These are phyloP conservation scores for Ridgeia piscesae DNA, from an alignment of 1,140 invertebrate species.

Conservation along the genomic window DNA sequence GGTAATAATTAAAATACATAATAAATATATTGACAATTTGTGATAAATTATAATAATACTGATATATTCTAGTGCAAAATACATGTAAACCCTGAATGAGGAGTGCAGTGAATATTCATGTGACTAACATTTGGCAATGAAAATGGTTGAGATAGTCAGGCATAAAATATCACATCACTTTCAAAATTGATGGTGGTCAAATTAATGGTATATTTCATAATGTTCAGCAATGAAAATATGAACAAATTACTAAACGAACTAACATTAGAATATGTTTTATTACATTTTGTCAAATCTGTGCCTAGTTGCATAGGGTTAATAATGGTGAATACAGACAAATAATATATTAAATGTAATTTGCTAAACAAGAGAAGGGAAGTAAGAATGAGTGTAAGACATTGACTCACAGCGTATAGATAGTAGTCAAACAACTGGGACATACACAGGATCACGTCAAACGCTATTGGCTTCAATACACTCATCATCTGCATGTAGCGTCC, in stretches of 20 bases:
- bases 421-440: conserved; percentile 95
- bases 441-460: conserved; percentile 84
- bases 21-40: too few species aligned
- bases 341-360: neutral
- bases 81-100: neutral
- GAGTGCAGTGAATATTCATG: neutral
- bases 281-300: neutral
- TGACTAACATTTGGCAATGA: neutral
- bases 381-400: neutral
- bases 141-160: neutral
- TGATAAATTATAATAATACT: too few species aligned
- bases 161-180: neutral
- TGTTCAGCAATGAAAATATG: neutral
- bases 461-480: conserved; percentile 83
- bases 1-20: neutral
- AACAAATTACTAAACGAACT: neutral
- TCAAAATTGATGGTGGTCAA: neutral
- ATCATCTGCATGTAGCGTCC: conserved; percentile 84
- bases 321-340: conserved; percentile 8
- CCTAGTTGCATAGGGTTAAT: neutral
- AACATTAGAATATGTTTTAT: neutral
- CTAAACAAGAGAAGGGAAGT: neutral
- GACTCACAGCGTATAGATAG: conserved; percentile 79
- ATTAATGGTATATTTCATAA: neutral
- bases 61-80: neutral